Base-by-base conservation (phyloP, 2,113 vertebrate genomes). In the Istiophorus platypterus region DNA sequence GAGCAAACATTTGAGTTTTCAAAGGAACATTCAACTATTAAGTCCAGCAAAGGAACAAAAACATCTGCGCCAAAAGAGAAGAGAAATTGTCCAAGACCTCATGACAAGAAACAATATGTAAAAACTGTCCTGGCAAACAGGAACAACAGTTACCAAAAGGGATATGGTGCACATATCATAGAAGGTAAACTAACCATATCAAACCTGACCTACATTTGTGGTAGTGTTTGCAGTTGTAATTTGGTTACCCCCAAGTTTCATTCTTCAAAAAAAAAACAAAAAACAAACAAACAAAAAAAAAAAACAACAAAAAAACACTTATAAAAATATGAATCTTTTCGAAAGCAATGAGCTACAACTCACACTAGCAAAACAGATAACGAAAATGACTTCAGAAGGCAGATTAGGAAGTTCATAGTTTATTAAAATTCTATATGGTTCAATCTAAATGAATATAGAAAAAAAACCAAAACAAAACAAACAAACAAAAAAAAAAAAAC, bases 381-480 rank as follows among this genome's bases (percentile, higher is more conserved):
- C 5, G 42, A 91, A 80, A 66, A 59, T 87, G 56, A 92, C 78
- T 85, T 89, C 72, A 85, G 59, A 90, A 93, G 85, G 87, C 90
- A 90, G 83, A 91, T 86, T 80, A 89, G 57, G 79, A 92, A 88
- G 67, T 79, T 89, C 58, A 84, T 88, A 67, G 82, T 92, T 93
- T 90, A 92, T 90, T 92, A 91, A 92, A 94, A 92, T 85, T 88
- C 85, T 92, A 88, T 86, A 82, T 82, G 75, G 4, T 87, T 92
- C 47, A 52, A 82, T 89, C 78, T 91, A 91, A 86, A 89, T 76
- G 78, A 80, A 52, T 84, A 83, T 74, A 84, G 75, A 34, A 34
- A 34, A 34, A 34, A 34, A 34, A 39, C 9, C 8, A 2, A 9
- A 2, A 39, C 8, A 39, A 78, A 89, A 47, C 73, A 78, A 78